Base-by-base conservation (phyloP, 2,113 vertebrate species). In the Antennarius striatus region DNA sequence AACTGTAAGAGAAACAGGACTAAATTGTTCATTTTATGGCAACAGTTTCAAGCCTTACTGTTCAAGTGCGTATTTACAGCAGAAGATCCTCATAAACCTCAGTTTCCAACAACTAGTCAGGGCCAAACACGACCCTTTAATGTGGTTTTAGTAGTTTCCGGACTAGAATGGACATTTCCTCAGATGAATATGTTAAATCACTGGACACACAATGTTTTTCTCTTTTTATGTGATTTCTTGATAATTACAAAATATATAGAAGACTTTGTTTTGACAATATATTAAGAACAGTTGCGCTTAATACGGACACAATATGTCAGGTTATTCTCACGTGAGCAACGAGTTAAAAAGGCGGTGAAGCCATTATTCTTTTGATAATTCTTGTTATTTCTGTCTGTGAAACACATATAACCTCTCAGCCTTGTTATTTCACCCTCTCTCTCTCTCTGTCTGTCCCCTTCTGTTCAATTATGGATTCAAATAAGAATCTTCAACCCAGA, bases 381-480 rank as follows among this genome's bases (percentile, higher is more conserved):
- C 22, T 22, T 22, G 22, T 22, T 22, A 40, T 40, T 40, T 40
- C 39, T 40, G 39, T 40, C n/a, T n/a, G n/a, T n/a, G n/a, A n/a
- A n/a, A n/a, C n/a, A n/a, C n/a, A n/a, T n/a, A n/a, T n/a, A n/a
- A n/a, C 30, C 53, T 71, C 56, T 62, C 55, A n/a, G 16, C 48
- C 40, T 36, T 46, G 40, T 16, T 13, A 57, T 62, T 61, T 4
- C 6, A 10, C 43, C 61, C 30, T 53, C 14, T 42, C 63, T 50
- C 39, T 40, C 39, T 40, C 39, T 40, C 39, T 40, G 4, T 40
- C 39, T 22, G 22, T 22, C 22, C 32, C 8, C 12, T 48, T 63
- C 45, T 39, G 56, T 40, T 32, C 28, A 8, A 40, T 22, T 10
- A 54, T 72, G 30, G 39, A 52, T 75, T 71, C 22, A 48, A 50